Percentiles rank a stretch among this genome's conserved stretches.
These are phyloP conservation scores for Paedocypris sp. DNA, from an alignment of 2,113 vertebrate genomes.

Conservation along the genomic window DNA sequence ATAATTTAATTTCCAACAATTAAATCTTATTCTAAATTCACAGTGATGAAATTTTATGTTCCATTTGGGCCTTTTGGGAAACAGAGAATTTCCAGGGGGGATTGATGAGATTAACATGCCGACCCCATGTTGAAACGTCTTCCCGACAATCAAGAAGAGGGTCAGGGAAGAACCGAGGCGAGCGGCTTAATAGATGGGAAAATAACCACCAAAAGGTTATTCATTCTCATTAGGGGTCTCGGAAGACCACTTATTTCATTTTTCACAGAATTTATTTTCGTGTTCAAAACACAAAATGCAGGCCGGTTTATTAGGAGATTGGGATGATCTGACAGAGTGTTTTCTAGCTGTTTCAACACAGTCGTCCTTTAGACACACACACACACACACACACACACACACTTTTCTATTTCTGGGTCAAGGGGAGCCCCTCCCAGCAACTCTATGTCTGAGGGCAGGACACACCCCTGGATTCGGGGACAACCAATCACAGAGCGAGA, in stretches of 20 bases:
- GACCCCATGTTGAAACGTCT: slow-evolving; percentile 38
- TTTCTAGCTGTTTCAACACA: slow-evolving; percentile 76
- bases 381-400: not conserved
- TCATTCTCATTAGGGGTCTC: slow-evolving; percentile 50
- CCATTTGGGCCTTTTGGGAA: slow-evolving; percentile 33
- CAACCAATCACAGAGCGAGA: too few species aligned
- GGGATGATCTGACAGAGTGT: slow-evolving; percentile 76
- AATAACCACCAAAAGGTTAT: slow-evolving; percentile 51
- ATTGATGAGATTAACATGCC: slow-evolving; percentile 52
- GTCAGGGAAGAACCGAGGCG: slow-evolving; percentile 45
- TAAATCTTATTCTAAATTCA: slow-evolving; percentile 39
- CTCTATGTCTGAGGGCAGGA: too few species aligned
- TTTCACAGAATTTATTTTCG: slow-evolving; percentile 39
- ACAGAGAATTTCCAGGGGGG: not conserved
- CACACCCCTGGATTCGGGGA: too few species aligned
- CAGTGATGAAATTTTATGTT: slow-evolving; percentile 40
- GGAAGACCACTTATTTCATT: slow-evolving; percentile 50
- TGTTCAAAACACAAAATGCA: slow-evolving; percentile 33
- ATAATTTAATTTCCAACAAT: slow-evolving; percentile 49
- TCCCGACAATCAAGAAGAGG: slow-evolving; percentile 48
- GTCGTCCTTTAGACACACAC: slow-evolving; percentile 14
- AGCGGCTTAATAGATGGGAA: slow-evolving; percentile 48
- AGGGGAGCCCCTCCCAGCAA: too few species aligned
- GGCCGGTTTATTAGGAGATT: slow-evolving; percentile 80
- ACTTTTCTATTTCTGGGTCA: too few species aligned